Evolutionary conservation across 1,140 invertebrate genomes (phyloP), one percentile per base, ranked within the genome.

Genomic region (Dufourea novaeangliae): DNA sequence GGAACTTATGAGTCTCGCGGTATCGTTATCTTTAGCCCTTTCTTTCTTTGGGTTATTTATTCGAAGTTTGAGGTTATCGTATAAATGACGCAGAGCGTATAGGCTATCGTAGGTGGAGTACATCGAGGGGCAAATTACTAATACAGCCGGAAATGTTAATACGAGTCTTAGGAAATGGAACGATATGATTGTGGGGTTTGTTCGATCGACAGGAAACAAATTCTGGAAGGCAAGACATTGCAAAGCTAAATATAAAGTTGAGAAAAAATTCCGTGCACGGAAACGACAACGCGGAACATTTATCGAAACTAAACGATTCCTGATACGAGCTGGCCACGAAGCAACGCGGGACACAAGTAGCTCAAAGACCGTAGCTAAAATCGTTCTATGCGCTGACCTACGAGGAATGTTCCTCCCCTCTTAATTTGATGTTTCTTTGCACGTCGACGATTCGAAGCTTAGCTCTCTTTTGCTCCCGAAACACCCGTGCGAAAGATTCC

Each of bases 301-400:
- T 52, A 37, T n/a, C 46, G 17, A 44, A 41, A 44, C 44, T 64
- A 27, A 64, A 70, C 6, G 41, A 78, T 63, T 56, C 70, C 64
- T 72, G 34, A 41, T 22, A 64, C 37, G 59, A 64, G 62, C 39
- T 71, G 57, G 63, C 34, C 29, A n/a, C 59, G 37, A 44, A 71
- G 52, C 50, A 20, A 67, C 54, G 37, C 69, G 62, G 71, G 52
- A 39, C 56, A 46, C 59, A 41, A 71, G 41, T 69, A 67, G 71
- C 83, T 80, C 77, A 84, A 87, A 89, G 89, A 86, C 86, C 77
- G 83, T 25, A 46, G 78, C 89, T 90, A 91, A 90, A 91, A 88
- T 87, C 84, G 87, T 89, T 88, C 70, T 69, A 63, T 54, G 69
- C 79, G 59, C 80, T 90, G 89, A 91, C 89, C 90, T 87, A 88